Base-by-base conservation (phyloP, 2,888 invertebrate genomes). In the Sphinx pinastri region DNA sequence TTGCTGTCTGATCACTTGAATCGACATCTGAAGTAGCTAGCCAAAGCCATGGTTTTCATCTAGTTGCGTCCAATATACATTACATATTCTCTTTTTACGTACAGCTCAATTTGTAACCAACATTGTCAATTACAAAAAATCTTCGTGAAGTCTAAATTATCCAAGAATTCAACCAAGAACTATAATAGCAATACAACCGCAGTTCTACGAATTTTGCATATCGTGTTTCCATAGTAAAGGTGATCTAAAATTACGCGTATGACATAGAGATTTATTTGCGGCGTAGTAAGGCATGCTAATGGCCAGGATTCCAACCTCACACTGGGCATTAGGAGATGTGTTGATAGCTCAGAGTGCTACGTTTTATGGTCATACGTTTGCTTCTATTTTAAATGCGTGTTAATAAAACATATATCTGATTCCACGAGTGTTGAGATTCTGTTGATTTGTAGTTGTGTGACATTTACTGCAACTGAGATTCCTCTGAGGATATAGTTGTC, bases 241-340 rank as follows among this genome's bases (percentile, higher is more conserved):
- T 85, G 83, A 69, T 80, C 84, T 88, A 84, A 86, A 84, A 86
- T 86, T 84, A 82, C 82, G 78, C 81, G 38, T 60, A 81, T 77
- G 81, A 84, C 88, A 89, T 90, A 81, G 88, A 85, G 67, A 84
- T 84, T 86, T 90, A 90, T 90, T 90, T 90, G 84, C 86, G 87
- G 76, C 71, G 75, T 75, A 74, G 76, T 75, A 75, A 73, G 52
- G 77, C 75, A 79, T 76, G 75, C 75, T 76, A 79, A 79, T 76
- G 77, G 75, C 70, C 25, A 72, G 75, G 76, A 77, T 77, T 77
- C 76, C 76, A 57, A 71, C 52, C 71, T 69, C 68, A 69, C 25
- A 57, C 25, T 7, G 31, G 25, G 31, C 19, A 16, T 55, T 55
- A 19, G 10, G 10, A 19, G 19, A 49, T 49, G 49, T 19, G 63